Evolutionary conservation across 1,140 invertebrate species (phyloP).

Genomic region (Hyposmocoma kahamanoa): DNA sequence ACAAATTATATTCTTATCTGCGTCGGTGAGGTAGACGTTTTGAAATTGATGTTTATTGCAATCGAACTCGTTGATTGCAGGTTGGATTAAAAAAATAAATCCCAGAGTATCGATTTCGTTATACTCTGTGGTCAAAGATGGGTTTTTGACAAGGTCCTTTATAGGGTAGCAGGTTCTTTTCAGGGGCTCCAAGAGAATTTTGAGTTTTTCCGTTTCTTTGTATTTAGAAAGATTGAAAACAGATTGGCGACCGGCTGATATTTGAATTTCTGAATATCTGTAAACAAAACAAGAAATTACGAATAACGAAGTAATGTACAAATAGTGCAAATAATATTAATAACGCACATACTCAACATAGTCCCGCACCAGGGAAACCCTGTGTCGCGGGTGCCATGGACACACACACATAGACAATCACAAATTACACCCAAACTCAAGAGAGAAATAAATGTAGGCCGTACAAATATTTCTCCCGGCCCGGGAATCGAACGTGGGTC

Average conservation of each 20-base stretch:
- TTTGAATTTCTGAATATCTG: slow-evolving; percentile 69
- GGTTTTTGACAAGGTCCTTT: slow-evolving; percentile 37
- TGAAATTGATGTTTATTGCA: slow-evolving; percentile 44
- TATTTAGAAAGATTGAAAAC: slow-evolving; percentile 34
- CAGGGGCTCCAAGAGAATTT: slow-evolving; percentile 21
- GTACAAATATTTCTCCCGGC: no score
- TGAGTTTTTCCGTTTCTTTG: slow-evolving; percentile 27
- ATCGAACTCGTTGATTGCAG: slow-evolving; percentile 33
- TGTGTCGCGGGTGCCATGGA: no score
- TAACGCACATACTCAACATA: no score
- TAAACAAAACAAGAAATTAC: no score
- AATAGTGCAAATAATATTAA: no score
- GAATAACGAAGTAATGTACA: slow-evolving; percentile 36
- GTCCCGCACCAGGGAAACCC: no score
- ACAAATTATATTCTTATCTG: slow-evolving; percentile 71
- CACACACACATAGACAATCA: no score
- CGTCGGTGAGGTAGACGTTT: slow-evolving; percentile 68
- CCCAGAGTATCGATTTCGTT: slow-evolving; percentile 60
- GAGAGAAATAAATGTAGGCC: no score
- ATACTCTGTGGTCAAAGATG: slow-evolving; percentile 34
- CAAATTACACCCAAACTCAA: no score
- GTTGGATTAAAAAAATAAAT: slow-evolving; percentile 48
- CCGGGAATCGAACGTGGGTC: no score
- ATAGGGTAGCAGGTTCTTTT: slow-evolving; percentile 37
- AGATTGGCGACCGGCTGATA: slow-evolving; percentile 50